Percentiles rank a stretch among this genome's conserved stretches.
Conservation (phyloP, 2,888 invertebrate genomes). For the Ennomos quercinarius region DNA sequence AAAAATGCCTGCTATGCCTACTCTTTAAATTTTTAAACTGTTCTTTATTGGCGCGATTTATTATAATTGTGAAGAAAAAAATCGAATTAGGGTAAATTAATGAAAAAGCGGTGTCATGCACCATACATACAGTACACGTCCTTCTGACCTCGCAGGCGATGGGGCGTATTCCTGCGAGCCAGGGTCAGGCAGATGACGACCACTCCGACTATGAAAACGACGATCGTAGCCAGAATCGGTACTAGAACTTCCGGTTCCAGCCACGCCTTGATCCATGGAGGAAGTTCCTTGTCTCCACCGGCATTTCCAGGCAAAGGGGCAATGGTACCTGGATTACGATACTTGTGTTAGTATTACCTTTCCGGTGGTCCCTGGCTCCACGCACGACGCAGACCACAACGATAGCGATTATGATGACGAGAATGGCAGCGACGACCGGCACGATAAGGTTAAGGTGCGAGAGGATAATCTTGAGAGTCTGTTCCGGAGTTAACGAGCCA, state of each 20-base stretch:
- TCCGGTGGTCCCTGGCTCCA: constrained; percentile 93
- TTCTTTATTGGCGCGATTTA: too few relatives aligned
- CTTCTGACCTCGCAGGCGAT: constrained; percentile 93
- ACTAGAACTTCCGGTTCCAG: constrained; percentile 96
- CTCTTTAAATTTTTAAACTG: too few relatives aligned
- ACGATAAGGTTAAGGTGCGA: constrained; percentile 97
- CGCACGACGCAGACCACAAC: constrained; percentile 96
- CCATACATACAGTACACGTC: constrained; percentile 91
- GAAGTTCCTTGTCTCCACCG: constrained; percentile 73
- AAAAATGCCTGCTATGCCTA: too few relatives aligned
- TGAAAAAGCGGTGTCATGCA: constrained; percentile 73
- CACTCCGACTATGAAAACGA: constrained; percentile 95
- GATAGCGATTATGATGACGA: constrained; percentile 97
- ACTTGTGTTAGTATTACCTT: constrained; percentile 86
- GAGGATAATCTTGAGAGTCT: constrained; percentile 94
- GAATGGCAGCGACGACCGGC: constrained; percentile 95
- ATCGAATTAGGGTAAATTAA: constrained; percentile 33
- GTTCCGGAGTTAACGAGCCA: constrained; percentile 91
- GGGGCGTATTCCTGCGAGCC: constrained; percentile 92
- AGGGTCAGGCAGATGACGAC: constrained; percentile 96
- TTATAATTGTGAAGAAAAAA: too few relatives aligned
- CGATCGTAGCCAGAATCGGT: constrained; percentile 94
- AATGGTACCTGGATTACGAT: constrained; percentile 87
- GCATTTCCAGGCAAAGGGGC: constrained; percentile 90
- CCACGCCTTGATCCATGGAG: constrained; percentile 94